Conservation (phyloP, 2,113 vertebrate genomes). For the Hyla sarda region DNA sequence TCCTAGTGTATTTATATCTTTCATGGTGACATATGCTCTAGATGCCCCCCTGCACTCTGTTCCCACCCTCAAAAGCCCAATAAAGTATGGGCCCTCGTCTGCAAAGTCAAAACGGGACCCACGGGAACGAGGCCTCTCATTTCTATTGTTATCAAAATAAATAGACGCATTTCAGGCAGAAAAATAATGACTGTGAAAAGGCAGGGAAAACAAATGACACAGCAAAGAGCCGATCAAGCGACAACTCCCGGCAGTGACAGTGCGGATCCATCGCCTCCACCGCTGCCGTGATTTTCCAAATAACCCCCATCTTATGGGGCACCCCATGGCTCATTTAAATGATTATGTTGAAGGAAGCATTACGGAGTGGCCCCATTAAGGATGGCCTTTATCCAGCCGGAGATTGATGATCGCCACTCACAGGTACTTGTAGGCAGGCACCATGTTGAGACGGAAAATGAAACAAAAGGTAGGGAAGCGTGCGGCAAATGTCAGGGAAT, state of each 20-base stretch:
- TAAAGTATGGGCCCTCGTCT: background rate
- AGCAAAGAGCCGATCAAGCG: background rate
- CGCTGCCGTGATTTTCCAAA: background rate
- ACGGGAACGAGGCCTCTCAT: background rate
- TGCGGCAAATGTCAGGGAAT: slow-evolving; percentile 19
- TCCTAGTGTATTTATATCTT: background rate
- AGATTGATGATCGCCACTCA: slow-evolving; percentile 43
- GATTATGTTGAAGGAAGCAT: slow-evolving; percentile 22
- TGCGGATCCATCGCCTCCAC: background rate
- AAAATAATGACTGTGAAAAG: background rate
- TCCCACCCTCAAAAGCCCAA: background rate
- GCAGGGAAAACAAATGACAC: background rate
- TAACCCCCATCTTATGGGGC: slow-evolving; percentile 29
- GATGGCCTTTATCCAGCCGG: slow-evolving; percentile 19
- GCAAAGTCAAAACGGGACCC: background rate
- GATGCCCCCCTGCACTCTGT: background rate
- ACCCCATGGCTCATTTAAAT: slow-evolving; percentile 40
- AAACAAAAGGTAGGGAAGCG: background rate
- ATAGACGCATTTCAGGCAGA: background rate
- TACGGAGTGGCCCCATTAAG: background rate
- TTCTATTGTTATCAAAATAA: background rate
- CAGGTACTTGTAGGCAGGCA: slow-evolving; percentile 33
- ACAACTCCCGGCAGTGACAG: background rate
- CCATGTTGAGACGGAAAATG: slow-evolving; percentile 37
- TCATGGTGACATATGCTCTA: background rate